Conservation (phyloP, 2,797 vertebrate genomes). For the Hafferia zeledoni region DNA sequence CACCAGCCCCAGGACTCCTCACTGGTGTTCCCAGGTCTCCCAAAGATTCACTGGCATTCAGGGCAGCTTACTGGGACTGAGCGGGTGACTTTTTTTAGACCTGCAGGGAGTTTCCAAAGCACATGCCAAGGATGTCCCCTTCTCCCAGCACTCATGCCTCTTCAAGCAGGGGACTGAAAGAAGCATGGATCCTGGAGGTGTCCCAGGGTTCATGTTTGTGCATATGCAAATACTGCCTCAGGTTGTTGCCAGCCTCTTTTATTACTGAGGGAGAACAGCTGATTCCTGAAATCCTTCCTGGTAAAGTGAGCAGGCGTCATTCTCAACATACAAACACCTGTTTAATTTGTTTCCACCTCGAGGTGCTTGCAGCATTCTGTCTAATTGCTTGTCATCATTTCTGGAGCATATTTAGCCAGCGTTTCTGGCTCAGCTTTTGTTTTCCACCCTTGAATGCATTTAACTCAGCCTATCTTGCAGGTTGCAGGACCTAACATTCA, state of each 20-base stretch:
- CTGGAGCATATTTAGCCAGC: constrained; percentile 3
- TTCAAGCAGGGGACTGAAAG: neutral
- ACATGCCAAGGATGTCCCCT: neutral
- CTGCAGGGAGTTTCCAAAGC: neutral
- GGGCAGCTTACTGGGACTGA: neutral
- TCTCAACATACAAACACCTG: constrained; percentile 9
- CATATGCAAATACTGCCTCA: neutral
- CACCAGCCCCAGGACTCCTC: neutral
- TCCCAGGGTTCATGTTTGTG: neutral
- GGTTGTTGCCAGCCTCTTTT: constrained; percentile 5
- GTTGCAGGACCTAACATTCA: neutral
- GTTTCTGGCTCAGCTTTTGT: constrained; percentile 39
- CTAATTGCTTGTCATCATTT: constrained; percentile 52
- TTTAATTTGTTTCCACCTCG: constrained; percentile 56
- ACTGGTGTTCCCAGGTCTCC: neutral
- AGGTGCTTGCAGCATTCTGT: constrained; percentile 19
- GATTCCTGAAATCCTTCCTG: constrained; percentile 48
- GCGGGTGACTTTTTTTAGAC: neutral
- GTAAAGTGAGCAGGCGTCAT: neutral
- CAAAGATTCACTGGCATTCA: neutral
- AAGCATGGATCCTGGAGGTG: neutral
- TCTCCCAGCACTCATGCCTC: neutral
- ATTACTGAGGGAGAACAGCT: constrained; percentile 19
- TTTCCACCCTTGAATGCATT: neutral
- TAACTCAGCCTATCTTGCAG: rapidly evolving